Conservation (phyloP, 1,140 invertebrate genomes). For the Drosophila burlai region DNA sequence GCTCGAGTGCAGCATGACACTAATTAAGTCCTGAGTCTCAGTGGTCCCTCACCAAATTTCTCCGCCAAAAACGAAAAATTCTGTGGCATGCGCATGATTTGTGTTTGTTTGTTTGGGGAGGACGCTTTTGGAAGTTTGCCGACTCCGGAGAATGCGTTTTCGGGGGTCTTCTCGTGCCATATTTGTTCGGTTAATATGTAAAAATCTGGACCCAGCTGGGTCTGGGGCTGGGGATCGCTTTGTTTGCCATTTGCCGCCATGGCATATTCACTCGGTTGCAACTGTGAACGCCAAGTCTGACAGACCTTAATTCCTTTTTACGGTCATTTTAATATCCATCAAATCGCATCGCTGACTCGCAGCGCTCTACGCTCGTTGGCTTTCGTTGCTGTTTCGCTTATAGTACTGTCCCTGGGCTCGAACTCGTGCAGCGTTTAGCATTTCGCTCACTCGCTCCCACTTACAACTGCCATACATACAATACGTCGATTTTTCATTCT, state of each 20-base stretch:
- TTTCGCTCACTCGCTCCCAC: constrained; percentile 40
- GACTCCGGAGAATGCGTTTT: constrained; percentile 45
- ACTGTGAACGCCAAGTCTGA: constrained; percentile 75
- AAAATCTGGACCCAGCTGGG: constrained; percentile 48
- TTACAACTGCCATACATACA: not conserved
- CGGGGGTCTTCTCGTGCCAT: constrained; percentile 56
- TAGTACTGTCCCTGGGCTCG: constrained; percentile 13
- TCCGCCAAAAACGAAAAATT: constrained; percentile 3
- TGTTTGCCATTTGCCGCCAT: constrained; percentile 54
- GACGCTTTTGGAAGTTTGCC: constrained; percentile 70
- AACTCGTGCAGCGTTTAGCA: constrained; percentile 41
- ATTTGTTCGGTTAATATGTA: constrained; percentile 80
- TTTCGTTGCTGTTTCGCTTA: constrained; percentile 25
- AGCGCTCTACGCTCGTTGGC: constrained; percentile 74
- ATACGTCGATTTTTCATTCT: constrained; percentile 78
- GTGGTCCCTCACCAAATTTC: not conserved
- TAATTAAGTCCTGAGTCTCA: constrained; percentile 73
- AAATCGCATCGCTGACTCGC: constrained; percentile 81
- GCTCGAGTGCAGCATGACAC: constrained; percentile 75
- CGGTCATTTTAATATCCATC: constrained; percentile 85
- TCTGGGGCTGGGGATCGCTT: constrained; percentile 14
- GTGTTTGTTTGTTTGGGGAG: constrained; percentile 53
- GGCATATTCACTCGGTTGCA: constrained; percentile 76
- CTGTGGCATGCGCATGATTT: constrained; percentile 71
- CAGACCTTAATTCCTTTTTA: constrained; percentile 85